These are phyloP conservation scores for Pseudomyrmex concolor DNA, from an alignment of 1,140 invertebrate species.

Conservation along the genomic window DNA sequence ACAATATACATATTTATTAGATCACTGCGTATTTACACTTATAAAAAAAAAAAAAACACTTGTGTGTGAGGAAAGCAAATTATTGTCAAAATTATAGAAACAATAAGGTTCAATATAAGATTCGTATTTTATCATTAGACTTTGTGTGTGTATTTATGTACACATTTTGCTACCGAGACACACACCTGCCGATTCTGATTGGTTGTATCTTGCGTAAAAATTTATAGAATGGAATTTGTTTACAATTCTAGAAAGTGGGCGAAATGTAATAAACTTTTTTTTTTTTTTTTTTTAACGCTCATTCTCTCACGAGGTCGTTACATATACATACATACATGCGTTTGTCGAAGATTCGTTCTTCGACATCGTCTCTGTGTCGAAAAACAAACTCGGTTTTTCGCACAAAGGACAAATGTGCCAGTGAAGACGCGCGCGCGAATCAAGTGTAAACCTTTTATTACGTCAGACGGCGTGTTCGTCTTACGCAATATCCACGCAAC, in stretches of 20 bases:
- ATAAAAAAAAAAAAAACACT: not conserved
- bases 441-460: constrained; percentile 53
- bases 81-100: constrained; percentile 56
- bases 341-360: constrained; percentile 5
- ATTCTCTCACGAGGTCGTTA: no score
- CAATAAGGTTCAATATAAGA: constrained; percentile 62
- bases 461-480: constrained; percentile 48
- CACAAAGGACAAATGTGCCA: constrained; percentile 50
- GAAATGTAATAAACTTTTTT: constrained; percentile 35
- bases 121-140: constrained; percentile 69
- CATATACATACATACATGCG: no score
- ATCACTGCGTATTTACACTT: no score
- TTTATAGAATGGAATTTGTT: constrained; percentile 2
- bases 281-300: constrained; percentile 28
- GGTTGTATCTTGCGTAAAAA: not conserved
- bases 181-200: constrained; percentile 27
- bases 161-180: not conserved
- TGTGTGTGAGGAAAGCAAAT: constrained; percentile 27
- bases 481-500: constrained; percentile 53
- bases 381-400: constrained; percentile 16
- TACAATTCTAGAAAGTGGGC: constrained; percentile 19
- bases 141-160: constrained; percentile 55
- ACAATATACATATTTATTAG: no score
- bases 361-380: constrained; percentile 17
- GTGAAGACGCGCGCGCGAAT: constrained; percentile 23